Percentiles rank a stretch among this genome's conserved stretches.
Evolutionary conservation across 2,888 invertebrate species (phyloP).

Genomic region (Acholoe squamosa): DNA sequence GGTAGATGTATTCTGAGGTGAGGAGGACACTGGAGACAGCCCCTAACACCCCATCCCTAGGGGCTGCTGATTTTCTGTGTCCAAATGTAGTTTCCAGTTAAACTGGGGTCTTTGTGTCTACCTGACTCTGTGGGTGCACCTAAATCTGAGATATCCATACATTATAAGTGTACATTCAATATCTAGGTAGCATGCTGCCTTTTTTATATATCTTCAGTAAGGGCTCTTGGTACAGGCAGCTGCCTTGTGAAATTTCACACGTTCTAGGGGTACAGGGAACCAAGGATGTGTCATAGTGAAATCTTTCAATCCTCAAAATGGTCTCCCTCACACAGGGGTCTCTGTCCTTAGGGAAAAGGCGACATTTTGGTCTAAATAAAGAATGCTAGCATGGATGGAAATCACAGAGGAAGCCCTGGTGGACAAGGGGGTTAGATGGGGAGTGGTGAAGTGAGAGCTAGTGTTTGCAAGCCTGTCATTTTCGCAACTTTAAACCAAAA

Average conservation of each 20-base stretch:
- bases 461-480: too few species aligned
- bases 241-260: conserved; percentile 27
- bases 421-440: background rate
- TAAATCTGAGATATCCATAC: background rate
- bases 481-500: too few species aligned
- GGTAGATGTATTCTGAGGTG: background rate
- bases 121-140: background rate
- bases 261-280: background rate
- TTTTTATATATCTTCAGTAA: background rate
- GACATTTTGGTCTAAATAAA: conserved; percentile 8
- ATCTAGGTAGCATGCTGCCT: background rate
- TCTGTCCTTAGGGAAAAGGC: background rate
- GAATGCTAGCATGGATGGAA: background rate
- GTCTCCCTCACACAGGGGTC: background rate
- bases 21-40: background rate
- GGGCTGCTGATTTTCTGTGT: background rate
- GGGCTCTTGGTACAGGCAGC: background rate
- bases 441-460: too few species aligned
- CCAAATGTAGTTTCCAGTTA: conserved; percentile 14
- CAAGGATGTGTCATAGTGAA: conserved; percentile 4
- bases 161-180: background rate
- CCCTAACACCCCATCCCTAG: background rate
- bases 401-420: background rate
- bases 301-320: background rate
- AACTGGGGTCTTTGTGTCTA: background rate